A percentile compares a stretch with the other conserved stretches of the same genome.
These are phyloP conservation scores for Strix uralensis DNA, from an alignment of 2,113 vertebrate species.

Conservation along the genomic window DNA sequence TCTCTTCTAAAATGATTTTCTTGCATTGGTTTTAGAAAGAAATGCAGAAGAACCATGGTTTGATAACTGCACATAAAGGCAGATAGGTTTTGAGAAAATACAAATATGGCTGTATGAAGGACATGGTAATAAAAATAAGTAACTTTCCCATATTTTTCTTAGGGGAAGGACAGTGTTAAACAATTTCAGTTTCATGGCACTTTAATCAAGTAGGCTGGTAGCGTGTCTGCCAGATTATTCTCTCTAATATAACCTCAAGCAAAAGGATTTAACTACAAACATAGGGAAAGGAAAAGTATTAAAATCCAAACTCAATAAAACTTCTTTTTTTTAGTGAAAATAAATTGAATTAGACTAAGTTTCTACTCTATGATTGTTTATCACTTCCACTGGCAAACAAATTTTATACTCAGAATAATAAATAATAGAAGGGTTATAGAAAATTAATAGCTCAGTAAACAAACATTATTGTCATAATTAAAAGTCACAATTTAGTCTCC, in stretches of 20 bases:
- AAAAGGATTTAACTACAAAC: background rate
- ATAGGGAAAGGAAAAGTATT: background rate
- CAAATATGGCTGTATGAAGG: background rate
- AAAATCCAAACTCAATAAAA: background rate
- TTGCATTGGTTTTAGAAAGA: background rate
- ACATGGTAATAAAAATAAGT: background rate
- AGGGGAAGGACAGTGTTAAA: background rate
- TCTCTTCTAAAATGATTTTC: background rate
- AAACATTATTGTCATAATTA: background rate
- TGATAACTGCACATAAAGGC: background rate
- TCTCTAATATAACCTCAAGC: background rate
- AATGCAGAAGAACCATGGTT: background rate
- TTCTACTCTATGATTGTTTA: background rate
- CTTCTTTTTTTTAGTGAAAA: background rate
- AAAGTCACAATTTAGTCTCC: conserved; percentile 8
- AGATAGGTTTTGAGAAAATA: background rate
- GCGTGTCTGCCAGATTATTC: background rate
- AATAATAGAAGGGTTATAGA: conserved; percentile 11
- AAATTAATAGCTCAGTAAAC: conserved; percentile 36
- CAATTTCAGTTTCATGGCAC: background rate
- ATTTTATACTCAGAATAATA: conserved; percentile 2
- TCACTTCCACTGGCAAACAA: background rate
- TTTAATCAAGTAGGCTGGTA: background rate
- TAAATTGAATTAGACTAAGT: background rate
- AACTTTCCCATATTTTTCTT: background rate